Evolutionary conservation across 1,140 invertebrate genomes (phyloP).

Genomic region (Melanaphis sacchari): DNA sequence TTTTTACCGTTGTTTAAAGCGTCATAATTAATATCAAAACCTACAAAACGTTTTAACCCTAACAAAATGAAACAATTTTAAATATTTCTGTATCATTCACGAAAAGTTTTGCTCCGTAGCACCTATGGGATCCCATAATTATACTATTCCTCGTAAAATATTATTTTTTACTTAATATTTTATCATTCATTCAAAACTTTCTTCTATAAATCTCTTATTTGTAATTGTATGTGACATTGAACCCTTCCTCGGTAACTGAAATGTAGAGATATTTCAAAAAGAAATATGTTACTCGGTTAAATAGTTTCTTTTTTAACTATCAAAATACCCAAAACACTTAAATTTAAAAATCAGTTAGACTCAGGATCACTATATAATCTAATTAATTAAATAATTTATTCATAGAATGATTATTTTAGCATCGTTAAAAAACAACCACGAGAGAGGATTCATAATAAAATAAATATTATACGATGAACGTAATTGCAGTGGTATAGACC

Average conservation of each 20-base stretch:
- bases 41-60: conserved; percentile 22
- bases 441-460: not conserved
- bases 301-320: conserved; percentile 1
- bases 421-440: not conserved
- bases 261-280: not conserved
- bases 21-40: not conserved
- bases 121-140: not conserved
- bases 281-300: conserved; percentile 14
- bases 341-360: not conserved
- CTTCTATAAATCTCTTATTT: not conserved
- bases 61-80: not conserved
- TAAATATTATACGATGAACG: not conserved
- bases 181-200: not conserved
- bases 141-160: not conserved
- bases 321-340: not conserved
- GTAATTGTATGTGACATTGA: not conserved
- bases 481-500: not conserved
- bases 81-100: not conserved
- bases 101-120: not conserved
- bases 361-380: not conserved
- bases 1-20: not conserved
- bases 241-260: not conserved
- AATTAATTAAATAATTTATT: not conserved
- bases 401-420: not conserved
- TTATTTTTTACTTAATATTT: not conserved